Evolutionary conservation across 2,888 invertebrate species (phyloP).

Genomic region (Nysson spinosus): DNA sequence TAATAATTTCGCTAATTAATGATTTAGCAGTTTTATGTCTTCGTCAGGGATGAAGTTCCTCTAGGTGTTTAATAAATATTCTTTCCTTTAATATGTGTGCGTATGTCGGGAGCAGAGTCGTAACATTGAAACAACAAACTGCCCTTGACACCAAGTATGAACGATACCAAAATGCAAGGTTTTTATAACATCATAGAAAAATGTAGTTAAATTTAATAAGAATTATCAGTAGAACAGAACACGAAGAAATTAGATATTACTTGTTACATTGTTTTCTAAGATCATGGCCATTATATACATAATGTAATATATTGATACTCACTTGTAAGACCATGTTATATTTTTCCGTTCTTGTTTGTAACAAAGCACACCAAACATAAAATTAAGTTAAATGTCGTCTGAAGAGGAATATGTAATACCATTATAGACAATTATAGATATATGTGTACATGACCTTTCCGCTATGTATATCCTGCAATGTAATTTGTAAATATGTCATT

Average conservation of each 20-base stretch:
- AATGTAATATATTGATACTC: slow-evolving; percentile 59
- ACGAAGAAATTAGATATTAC: slow-evolving; percentile 50
- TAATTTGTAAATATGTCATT: slow-evolving; percentile 74
- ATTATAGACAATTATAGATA: slow-evolving; percentile 61
- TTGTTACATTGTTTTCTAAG: slow-evolving; percentile 60
- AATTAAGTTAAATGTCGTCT: slow-evolving; percentile 60
- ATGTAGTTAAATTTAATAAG: slow-evolving; percentile 55
- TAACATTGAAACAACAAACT: slow-evolving; percentile 71
- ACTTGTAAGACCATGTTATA: slow-evolving; percentile 51
- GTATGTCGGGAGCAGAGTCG: slow-evolving; percentile 44
- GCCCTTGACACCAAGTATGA: slow-evolving; percentile 54
- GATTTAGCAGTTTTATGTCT: slow-evolving; percentile 27
- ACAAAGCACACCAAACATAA: slow-evolving; percentile 49
- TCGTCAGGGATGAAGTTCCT: slow-evolving; percentile 53
- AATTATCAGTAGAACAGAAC: slow-evolving; percentile 50
- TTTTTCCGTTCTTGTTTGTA: slow-evolving; percentile 50
- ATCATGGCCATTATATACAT: slow-evolving; percentile 49
- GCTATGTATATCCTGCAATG: slow-evolving; percentile 73
- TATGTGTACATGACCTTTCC: slow-evolving; percentile 70
- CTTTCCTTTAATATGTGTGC: slow-evolving; percentile 25
- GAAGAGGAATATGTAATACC: slow-evolving; percentile 52
- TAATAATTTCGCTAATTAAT: slow-evolving; percentile 32
- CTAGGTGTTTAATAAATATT: slow-evolving; percentile 35
- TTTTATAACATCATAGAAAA: slow-evolving; percentile 58
- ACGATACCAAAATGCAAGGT: slow-evolving; percentile 51